These are phyloP conservation scores for Drosophila mettleri DNA, from an alignment of 2,888 invertebrate genomes.

Conservation along the genomic window DNA sequence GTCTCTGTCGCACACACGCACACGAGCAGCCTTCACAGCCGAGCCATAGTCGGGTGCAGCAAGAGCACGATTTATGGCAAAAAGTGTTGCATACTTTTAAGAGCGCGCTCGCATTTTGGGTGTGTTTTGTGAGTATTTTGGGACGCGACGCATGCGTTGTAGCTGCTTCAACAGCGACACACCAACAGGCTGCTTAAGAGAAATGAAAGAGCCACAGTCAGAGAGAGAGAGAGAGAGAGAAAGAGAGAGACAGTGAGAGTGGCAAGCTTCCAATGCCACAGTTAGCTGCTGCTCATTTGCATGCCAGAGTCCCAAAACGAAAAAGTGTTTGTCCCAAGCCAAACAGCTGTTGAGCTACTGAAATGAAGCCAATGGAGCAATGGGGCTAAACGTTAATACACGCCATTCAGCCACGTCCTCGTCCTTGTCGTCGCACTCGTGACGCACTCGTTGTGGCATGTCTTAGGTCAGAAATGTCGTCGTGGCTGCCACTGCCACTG, in stretches of 20 bases:
- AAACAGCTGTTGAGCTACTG: slow-evolving; percentile 67
- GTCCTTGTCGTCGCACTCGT: slow-evolving; percentile 40
- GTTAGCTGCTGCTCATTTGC: slow-evolving; percentile 54
- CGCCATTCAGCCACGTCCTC: slow-evolving; percentile 40
- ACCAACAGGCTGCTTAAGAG: slow-evolving; percentile 47
- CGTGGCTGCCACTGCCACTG: slow-evolving; percentile 14
- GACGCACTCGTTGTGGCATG: slow-evolving; percentile 72
- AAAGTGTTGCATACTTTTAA: slow-evolving; percentile 49
- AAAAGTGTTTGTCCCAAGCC: slow-evolving; percentile 53
- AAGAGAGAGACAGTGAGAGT: not conserved
- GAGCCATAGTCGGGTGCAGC: slow-evolving; percentile 1
- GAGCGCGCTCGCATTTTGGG: slow-evolving; percentile 57
- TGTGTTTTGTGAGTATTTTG: slow-evolving; percentile 52
- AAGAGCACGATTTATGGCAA: slow-evolving; percentile 35
- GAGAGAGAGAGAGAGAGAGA: not conserved
- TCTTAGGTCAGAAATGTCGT: slow-evolving; percentile 78
- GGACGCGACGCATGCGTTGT: slow-evolving; percentile 44
- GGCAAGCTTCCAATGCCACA: slow-evolving; percentile 70
- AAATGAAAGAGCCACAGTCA: too few relatives aligned
- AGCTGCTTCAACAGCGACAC: slow-evolving; percentile 28
- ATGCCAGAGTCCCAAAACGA: slow-evolving; percentile 40
- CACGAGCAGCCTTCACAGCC: not conserved
- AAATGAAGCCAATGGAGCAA: slow-evolving; percentile 59
- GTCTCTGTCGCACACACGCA: slow-evolving; percentile 5
- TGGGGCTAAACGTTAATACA: slow-evolving; percentile 50